phyloP scores from a whole-genome alignment of 2,797 vertebrate species.

The Melanotaenia boesemani region DNA sequence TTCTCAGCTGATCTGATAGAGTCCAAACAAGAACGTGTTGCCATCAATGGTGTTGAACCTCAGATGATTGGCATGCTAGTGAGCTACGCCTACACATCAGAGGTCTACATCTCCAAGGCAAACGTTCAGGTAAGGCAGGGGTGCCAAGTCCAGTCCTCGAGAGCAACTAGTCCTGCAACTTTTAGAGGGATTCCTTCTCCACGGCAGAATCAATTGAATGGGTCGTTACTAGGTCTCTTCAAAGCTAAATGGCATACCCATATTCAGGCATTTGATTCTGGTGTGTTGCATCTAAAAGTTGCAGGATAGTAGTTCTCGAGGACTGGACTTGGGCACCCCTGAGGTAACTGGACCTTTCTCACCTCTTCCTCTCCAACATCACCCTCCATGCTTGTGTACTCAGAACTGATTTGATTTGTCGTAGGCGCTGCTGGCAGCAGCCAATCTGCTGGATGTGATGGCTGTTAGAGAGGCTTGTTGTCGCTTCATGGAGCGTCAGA shows the following conservation, averaged over 20 bases:
- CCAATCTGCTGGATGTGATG: constrained; percentile 87
- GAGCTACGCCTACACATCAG: constrained; percentile 86
- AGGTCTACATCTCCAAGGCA: constrained; percentile 85
- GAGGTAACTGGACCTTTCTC: constrained; percentile 66
- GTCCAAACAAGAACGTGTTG: constrained; percentile 86
- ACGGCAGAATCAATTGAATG: too few species aligned
- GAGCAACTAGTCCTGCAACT: too few species aligned
- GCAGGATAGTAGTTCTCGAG: too few species aligned
- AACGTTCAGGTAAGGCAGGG: constrained; percentile 81
- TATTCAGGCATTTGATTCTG: too few species aligned
- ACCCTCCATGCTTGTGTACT: accelerated
- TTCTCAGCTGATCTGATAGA: constrained; percentile 87
- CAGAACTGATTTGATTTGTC: neutral
- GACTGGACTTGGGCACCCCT: neutral
- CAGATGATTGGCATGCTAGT: constrained; percentile 88
- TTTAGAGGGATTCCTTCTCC: too few species aligned
- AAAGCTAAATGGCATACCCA: too few species aligned
- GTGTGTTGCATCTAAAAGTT: too few species aligned
- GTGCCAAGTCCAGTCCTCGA: too few species aligned
- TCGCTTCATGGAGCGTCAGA: constrained; percentile 86
- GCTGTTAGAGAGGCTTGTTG: constrained; percentile 86
- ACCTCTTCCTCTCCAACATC: too few species aligned
- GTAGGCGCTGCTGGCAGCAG: constrained; percentile 84
- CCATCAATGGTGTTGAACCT: constrained; percentile 87
- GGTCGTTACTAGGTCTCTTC: too few species aligned